Base-by-base conservation (phyloP, 2,888 invertebrate genomes). In the Mesorhabditis belari region DNA sequence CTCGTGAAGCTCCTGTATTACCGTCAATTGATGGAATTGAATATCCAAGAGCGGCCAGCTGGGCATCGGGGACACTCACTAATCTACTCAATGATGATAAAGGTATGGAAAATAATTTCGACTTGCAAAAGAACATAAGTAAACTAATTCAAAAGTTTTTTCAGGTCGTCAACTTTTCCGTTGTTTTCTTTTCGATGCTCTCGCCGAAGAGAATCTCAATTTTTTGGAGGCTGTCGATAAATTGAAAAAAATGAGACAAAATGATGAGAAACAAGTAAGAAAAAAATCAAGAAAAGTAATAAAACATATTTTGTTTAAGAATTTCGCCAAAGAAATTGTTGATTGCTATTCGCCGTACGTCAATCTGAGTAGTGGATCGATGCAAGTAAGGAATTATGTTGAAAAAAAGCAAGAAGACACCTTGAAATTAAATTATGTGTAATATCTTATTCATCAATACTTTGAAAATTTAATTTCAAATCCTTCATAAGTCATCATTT, bases 171-270 rank as follows among this genome's bases (percentile, higher is more conserved):
- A 77, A 61, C 66, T 79, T 5, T 79, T 80, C 62, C 75, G 78
- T 25, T 73, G 73, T 44, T 79, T 79, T 61, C 66, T 79, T 5
- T 75, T 67, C 62, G 67, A 79, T 58, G 66, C 77, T 12, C 62
- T 79, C 51, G 79, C 79, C 35, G 79, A 79, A 49, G 79, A 79
- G 64, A 79, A 79, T 58, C 69, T 79, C 24, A 57, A 73, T 3
- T 79, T 79, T 55, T 64, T 77, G 29, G 79, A 79, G 51, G 74
- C 70, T 3, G 62, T 74, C 9, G 78, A 79, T 23, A 69, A 71
- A 58, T 63, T 77, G 27, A 73, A 73, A 60, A 80, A 74, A 60
- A 73, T 75, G 67, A 78, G 72, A 55, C 69, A 67, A 50, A 64
- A 68, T 29, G 75, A 65, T 6, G 76, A 78, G 59, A 76, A 77